Conservation (phyloP, 1,140 invertebrate species). For the Phymorhynchus buccinoides region DNA sequence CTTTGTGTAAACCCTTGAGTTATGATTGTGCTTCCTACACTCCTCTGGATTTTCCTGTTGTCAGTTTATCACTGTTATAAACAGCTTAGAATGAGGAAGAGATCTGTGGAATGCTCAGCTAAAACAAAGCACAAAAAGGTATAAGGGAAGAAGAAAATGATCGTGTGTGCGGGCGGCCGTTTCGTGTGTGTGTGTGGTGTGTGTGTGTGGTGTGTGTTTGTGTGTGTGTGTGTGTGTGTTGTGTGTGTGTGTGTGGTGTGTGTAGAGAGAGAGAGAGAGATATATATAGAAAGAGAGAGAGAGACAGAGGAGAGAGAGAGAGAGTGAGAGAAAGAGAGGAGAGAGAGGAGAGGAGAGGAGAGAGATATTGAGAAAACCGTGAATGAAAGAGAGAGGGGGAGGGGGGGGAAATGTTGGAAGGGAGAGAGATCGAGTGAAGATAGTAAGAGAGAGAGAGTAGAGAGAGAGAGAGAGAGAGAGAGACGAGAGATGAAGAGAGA, state of each 20-base stretch:
- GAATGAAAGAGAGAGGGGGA: neutral
- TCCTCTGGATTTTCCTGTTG: neutral
- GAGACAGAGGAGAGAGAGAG: neutral
- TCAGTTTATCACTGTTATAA: too few species aligned
- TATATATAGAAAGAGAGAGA: too few species aligned
- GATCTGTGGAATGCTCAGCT: too few species aligned
- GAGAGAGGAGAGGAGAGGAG: neutral
- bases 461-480: too few species aligned
- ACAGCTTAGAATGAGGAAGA: too few species aligned
- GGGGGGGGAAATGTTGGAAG: neutral
- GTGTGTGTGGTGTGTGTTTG: neutral
- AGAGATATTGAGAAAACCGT: too few species aligned
- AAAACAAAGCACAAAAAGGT: too few species aligned
- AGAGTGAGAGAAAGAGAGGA: neutral
- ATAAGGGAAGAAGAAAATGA: too few species aligned
- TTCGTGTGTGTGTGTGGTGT: neutral
- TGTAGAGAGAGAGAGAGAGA: too few species aligned
- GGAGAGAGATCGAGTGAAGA: too few species aligned
- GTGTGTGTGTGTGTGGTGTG: neutral
- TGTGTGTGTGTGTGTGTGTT: neutral
- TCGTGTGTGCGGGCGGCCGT: too few species aligned
- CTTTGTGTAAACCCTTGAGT: neutral
- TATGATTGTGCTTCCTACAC: neutral
- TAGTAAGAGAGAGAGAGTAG: too few species aligned
- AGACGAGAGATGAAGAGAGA: neutral